These are phyloP conservation scores for Pollenia labialis DNA, from an alignment of 2,888 invertebrate genomes.

Conservation along the genomic window DNA sequence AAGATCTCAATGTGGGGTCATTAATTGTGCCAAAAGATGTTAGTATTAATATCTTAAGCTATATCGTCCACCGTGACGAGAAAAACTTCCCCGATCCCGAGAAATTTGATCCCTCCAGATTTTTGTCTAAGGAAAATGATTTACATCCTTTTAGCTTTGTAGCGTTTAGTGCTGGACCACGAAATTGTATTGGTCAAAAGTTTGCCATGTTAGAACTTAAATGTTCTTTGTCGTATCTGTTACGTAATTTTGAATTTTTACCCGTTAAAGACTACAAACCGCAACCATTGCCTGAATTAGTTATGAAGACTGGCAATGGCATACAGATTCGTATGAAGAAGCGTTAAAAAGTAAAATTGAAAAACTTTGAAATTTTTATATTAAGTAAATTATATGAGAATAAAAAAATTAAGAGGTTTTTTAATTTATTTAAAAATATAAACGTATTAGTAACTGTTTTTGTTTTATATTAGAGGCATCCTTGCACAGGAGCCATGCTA, in stretches of 20 bases:
- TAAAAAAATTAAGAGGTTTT: background rate
- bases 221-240: constrained; percentile 78
- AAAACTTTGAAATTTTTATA: no score
- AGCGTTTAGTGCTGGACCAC: constrained; percentile 82
- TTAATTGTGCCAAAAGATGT: constrained; percentile 83
- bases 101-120: constrained; percentile 82
- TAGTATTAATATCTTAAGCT: constrained; percentile 82
- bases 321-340: constrained; percentile 79
- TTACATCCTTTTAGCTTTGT: constrained; percentile 82
- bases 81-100: constrained; percentile 84
- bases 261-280: constrained; percentile 79
- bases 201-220: constrained; percentile 84
- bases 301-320: constrained; percentile 82
- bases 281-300: constrained; percentile 79
- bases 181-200: constrained; percentile 84
- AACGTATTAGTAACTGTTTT: no score
- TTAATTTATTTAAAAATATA: background rate
- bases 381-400: background rate
- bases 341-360: constrained; percentile 61
- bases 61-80: constrained; percentile 84
- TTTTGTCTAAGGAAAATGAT: constrained; percentile 78
- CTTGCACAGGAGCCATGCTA: no score
- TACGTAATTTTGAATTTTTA: constrained; percentile 81
- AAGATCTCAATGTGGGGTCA: constrained; percentile 84
- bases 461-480: no score